Evolutionary conservation across 1,140 invertebrate species (phyloP), one percentile per base, ranked within the genome.

Genomic region (Hycleus cichorii): DNA sequence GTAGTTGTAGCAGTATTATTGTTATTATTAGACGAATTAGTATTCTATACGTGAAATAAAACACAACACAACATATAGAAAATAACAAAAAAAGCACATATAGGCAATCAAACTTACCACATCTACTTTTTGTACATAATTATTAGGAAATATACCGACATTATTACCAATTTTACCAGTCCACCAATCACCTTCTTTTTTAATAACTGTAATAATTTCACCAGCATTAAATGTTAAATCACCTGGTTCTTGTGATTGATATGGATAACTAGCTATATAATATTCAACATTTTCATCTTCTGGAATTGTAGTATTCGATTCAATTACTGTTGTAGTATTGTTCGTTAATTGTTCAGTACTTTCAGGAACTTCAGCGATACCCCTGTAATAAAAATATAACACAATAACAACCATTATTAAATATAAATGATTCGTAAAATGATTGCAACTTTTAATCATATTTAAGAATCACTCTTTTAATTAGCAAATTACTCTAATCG

Each of bases 121-220:
- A 66, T 83, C 79, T 27, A 75, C 78, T 64, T 80, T 82, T 65
- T 88, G 83, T 12, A 95, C 91, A 75, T 94, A 95, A 80, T 95
- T 95, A 1, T 88, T 91, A 0, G 97, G 97, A 76, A 99, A 99
- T 60, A 98, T 95, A 18, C 97, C 97, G 9, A 67, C 52, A 42
- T 48, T 63, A 50, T 69, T 64, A 42, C 84, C 91, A 64, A 96
- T 86, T 48, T 82, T 83, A 39, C 97, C 97, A 7, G 94, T 97
- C 96, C 96, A 98, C 96, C 96, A 98, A 71, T 98, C 95, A 4
- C 93, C 95, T 62, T 97, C 93, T 62, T 90, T 87, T 63, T 94
- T 87, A 3, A 83, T 82, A 1, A 97, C 93, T 58, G 85, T 77
- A 51, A 99, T 89, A 55, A 90, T 80, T 74, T 98, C 95, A 1